phyloP scores from a whole-genome alignment of 2,797 vertebrate species.

The Merluccius polli region DNA sequence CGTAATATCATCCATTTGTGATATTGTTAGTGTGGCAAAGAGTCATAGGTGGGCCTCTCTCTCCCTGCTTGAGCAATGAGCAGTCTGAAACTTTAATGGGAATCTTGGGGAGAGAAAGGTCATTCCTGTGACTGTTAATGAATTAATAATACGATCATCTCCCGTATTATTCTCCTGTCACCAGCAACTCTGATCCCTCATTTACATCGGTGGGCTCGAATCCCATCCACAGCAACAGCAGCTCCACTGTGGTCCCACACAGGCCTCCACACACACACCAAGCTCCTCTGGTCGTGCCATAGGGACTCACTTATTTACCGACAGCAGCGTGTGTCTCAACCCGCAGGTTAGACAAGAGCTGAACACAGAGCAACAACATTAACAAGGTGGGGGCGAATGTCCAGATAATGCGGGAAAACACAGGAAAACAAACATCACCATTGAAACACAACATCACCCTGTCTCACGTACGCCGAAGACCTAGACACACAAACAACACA shows the following conservation, averaged over 20 bases:
- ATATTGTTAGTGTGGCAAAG: constrained; percentile 18
- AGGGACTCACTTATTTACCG: too few relatives aligned
- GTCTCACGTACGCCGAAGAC: too few relatives aligned
- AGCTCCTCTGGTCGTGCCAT: too few relatives aligned
- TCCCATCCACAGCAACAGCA: background rate
- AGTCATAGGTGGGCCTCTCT: constrained; percentile 25
- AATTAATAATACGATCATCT: constrained; percentile 32
- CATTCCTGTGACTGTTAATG: constrained; percentile 31
- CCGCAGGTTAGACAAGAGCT: too few relatives aligned
- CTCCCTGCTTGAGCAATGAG: constrained; percentile 54
- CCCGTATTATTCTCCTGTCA: too few relatives aligned
- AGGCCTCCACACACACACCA: too few relatives aligned
- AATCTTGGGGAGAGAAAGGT: constrained; percentile 43
- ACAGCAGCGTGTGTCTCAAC: too few relatives aligned
- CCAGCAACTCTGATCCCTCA: constrained; percentile 1
- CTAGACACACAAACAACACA: too few relatives aligned
- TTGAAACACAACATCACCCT: background rate
- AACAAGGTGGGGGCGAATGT: background rate
- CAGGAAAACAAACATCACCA: background rate
- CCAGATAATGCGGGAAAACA: background rate
- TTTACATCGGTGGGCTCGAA: background rate
- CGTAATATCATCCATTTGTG: background rate
- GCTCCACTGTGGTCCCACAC: too few relatives aligned
- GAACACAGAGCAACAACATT: background rate
- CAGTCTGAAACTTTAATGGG: constrained; percentile 54